Evolutionary conservation across 2,113 vertebrate genomes (phyloP).

Genomic region (Empidonax traillii): DNA sequence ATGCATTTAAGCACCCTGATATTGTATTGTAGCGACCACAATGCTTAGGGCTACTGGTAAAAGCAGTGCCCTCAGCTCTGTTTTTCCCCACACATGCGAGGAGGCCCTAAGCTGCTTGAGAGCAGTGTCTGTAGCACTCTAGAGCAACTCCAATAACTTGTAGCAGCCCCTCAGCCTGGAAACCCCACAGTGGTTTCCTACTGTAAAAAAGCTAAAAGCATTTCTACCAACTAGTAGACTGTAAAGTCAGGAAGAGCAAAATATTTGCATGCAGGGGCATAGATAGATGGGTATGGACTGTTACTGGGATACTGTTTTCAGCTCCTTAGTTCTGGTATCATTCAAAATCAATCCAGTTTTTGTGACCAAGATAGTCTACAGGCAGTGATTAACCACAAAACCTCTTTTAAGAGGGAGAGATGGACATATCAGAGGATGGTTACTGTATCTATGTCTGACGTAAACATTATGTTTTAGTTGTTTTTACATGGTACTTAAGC

Average conservation of each 20-base stretch:
- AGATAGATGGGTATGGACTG: not conserved
- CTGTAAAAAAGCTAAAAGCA: not conserved
- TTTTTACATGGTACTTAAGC: not conserved
- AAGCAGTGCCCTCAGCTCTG: not conserved
- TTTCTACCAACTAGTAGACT: not conserved
- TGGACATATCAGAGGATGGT: not conserved
- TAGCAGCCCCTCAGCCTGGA: not conserved
- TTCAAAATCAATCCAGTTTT: not conserved
- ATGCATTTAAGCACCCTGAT: not conserved
- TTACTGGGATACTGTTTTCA: not conserved
- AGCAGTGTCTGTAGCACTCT: not conserved
- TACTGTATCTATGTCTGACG: not conserved
- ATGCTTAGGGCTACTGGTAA: not conserved
- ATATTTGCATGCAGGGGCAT: not conserved
- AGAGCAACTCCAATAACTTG: not conserved
- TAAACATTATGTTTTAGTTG: not conserved
- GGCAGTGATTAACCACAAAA: not conserved
- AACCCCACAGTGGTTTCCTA: not conserved
- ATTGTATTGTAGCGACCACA: rapidly evolving
- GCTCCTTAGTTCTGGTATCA: not conserved
- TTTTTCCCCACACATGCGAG: rapidly evolving
- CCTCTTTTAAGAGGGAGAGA: not conserved
- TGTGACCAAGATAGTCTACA: not conserved
- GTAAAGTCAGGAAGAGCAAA: not conserved
- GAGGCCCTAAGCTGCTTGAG: not conserved